phyloP scores from a whole-genome alignment of 2,888 invertebrate genomes.

The Cosmia pyralina region DNA sequence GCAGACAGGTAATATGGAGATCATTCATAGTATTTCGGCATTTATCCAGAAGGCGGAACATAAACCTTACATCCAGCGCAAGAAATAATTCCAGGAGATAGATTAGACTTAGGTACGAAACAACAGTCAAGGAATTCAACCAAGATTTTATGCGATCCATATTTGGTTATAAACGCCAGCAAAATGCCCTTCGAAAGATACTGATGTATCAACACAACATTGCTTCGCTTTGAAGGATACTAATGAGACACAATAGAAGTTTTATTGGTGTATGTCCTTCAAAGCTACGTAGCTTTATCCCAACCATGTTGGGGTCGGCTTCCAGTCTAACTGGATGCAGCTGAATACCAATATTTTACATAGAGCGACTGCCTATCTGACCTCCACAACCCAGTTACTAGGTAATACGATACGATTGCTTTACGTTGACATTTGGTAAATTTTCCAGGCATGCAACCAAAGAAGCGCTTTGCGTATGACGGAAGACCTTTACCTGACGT shows the following conservation, averaged over 20 bases:
- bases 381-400: background rate
- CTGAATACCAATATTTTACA: background rate
- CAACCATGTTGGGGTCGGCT: background rate
- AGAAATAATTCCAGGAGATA: background rate
- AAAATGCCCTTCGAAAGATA: background rate
- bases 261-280: too few relatives aligned
- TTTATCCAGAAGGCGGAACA: background rate
- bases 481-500: constrained; percentile 84
- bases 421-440: constrained; percentile 12
- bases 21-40: background rate
- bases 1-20: too few relatives aligned
- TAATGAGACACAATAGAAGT: background rate
- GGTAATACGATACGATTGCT: background rate
- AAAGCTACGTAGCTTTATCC: background rate
- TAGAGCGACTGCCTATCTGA: background rate
- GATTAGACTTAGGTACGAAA: background rate
- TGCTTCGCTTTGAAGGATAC: background rate
- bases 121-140: background rate
- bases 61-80: background rate
- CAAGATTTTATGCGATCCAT: background rate
- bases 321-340: background rate
- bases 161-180: background rate
- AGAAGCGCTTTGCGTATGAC: constrained; percentile 85
- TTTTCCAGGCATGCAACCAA: constrained; percentile 80
- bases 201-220: background rate